These are phyloP conservation scores for Pyrgus malvae DNA, from an alignment of 2,888 invertebrate genomes.

Conservation along the genomic window DNA sequence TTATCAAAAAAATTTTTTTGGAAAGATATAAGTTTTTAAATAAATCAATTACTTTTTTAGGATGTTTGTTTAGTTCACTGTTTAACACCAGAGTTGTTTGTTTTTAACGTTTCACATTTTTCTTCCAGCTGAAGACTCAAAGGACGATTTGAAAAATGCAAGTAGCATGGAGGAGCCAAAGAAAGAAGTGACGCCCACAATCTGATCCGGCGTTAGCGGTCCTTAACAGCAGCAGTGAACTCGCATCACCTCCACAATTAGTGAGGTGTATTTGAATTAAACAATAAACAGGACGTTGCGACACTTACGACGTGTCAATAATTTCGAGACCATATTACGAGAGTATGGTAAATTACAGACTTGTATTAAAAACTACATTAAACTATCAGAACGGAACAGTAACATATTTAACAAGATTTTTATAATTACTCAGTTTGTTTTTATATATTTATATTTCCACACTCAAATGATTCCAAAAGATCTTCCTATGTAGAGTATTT, in stretches of 20 bases:
- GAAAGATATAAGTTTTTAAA: too few relatives aligned
- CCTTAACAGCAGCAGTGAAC: neutral
- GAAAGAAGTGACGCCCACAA: conserved; percentile 85
- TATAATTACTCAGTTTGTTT: neutral
- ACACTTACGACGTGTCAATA: neutral
- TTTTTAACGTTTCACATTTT: conserved; percentile 8
- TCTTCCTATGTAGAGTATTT: conserved; percentile 10
- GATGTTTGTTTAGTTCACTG: too few relatives aligned
- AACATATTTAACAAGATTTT: neutral
- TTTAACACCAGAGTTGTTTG: too few relatives aligned
- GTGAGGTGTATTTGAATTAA: neutral
- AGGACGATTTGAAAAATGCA: conserved; percentile 83
- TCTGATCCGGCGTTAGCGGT: conserved; percentile 74
- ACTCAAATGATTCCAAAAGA: conserved; percentile 11
- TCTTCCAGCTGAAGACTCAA: conserved; percentile 82
- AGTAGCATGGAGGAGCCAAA: conserved; percentile 84
- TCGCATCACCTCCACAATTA: neutral
- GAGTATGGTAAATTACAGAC: neutral
- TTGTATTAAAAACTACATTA: neutral
- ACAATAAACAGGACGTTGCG: neutral
- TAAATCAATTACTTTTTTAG: too few relatives aligned
- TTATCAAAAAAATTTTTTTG: too few relatives aligned
- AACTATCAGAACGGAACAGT: neutral
- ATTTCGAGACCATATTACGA: neutral
- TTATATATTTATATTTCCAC: too few relatives aligned